Evolutionary conservation across 2,888 invertebrate genomes (phyloP).

Genomic region (Cryptocheilus praepositus): DNA sequence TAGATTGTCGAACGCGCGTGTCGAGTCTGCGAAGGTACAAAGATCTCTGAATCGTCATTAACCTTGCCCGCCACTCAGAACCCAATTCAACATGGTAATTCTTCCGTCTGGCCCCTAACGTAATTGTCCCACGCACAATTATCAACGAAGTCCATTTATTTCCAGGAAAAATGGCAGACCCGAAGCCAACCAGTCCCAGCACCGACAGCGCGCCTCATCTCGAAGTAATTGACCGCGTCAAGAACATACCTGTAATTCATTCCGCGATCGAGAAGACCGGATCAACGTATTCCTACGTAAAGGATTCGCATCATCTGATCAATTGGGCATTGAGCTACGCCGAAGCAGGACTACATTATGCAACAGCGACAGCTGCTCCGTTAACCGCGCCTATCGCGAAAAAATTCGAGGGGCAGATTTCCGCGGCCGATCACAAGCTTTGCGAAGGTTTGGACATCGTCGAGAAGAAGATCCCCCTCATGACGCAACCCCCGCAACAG

Average conservation of each 20-base stretch:
- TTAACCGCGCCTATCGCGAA: slow-evolving; percentile 76
- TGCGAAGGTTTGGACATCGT: slow-evolving; percentile 78
- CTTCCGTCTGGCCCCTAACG: too few relatives aligned
- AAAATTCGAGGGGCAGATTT: slow-evolving; percentile 77
- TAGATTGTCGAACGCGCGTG: not conserved
- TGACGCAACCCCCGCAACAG: slow-evolving; percentile 77
- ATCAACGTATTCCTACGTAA: slow-evolving; percentile 68
- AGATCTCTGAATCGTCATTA: slow-evolving; percentile 1
- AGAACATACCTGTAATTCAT: slow-evolving; percentile 68
- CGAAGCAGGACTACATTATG: slow-evolving; percentile 77
- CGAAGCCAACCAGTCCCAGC: slow-evolving; percentile 5
- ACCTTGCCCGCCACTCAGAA: not conserved
- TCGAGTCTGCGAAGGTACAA: slow-evolving; percentile 8
- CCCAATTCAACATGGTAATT: too few relatives aligned
- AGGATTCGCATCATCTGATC: slow-evolving; percentile 77
- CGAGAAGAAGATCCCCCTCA: slow-evolving; percentile 77
- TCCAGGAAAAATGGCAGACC: slow-evolving; percentile 43
- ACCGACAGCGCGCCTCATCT: slow-evolving; percentile 55
- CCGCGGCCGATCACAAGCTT: slow-evolving; percentile 77
- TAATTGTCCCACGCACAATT: too few relatives aligned
- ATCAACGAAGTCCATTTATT: not conserved
- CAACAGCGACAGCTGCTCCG: slow-evolving; percentile 76
- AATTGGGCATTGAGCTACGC: slow-evolving; percentile 78
- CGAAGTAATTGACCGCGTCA: slow-evolving; percentile 70
- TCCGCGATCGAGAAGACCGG: slow-evolving; percentile 71